phyloP scores from a whole-genome alignment of 2,888 invertebrate species.

The Euplagia quadripunctaria region DNA sequence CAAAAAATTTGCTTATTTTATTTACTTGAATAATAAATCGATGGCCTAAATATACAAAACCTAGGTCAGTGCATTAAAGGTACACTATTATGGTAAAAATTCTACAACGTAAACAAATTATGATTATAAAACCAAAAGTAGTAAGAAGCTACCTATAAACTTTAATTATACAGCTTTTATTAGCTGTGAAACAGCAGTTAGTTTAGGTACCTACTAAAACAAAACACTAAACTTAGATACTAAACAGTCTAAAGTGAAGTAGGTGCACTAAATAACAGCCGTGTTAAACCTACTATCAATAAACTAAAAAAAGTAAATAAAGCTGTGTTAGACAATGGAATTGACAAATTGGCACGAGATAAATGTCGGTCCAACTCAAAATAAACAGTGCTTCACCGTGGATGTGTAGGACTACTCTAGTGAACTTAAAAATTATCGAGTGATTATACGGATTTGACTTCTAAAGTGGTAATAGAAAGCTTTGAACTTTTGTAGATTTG shows the following conservation, averaged over 20 bases:
- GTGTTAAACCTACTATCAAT: background rate
- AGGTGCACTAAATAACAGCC: background rate
- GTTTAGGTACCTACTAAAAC: background rate
- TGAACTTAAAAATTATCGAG: constrained; percentile 33
- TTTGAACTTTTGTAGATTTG: background rate
- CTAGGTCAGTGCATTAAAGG: background rate
- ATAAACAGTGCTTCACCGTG: constrained; percentile 4
- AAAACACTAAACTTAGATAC: background rate
- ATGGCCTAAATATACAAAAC: background rate
- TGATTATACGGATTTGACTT: constrained; percentile 11
- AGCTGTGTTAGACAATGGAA: background rate
- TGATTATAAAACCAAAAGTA: background rate
- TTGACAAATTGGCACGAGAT: too few species aligned
- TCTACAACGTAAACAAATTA: background rate
- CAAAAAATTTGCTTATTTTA: background rate
- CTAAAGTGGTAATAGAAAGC: background rate
- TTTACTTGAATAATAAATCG: background rate
- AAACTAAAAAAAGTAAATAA: background rate
- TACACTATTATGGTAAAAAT: background rate
- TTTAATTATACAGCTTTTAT: constrained; percentile 1
- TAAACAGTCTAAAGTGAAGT: background rate
- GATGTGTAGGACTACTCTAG: constrained; percentile 23
- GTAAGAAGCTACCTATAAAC: background rate
- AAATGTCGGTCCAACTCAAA: constrained; percentile 26
- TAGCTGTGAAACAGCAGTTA: background rate